Conservation (phyloP, 1,140 invertebrate genomes). For the Liolophura sinensis region DNA sequence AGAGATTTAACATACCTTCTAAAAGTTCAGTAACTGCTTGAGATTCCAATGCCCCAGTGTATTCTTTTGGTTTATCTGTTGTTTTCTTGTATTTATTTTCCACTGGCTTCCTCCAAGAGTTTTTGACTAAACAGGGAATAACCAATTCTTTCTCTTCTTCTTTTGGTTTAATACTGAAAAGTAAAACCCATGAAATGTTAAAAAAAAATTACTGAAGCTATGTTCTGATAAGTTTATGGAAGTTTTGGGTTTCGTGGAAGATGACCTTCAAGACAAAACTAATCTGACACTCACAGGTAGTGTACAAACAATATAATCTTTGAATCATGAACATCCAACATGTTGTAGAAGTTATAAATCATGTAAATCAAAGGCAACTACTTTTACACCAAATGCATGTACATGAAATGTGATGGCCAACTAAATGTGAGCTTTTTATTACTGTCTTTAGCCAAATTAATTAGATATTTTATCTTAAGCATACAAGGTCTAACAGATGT, state of each 20-base stretch:
- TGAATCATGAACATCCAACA: not conserved
- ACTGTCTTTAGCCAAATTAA: too few species aligned
- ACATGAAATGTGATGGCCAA: too few species aligned
- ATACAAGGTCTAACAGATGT: too few species aligned
- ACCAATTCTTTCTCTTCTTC: conserved; percentile 52
- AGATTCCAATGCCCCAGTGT: conserved; percentile 32
- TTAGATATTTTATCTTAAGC: too few species aligned
- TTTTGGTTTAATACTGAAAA: conserved; percentile 39
- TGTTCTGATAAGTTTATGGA: conserved; percentile 5
- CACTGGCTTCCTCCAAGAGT: conserved; percentile 31
- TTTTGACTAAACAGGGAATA: conserved; percentile 59
- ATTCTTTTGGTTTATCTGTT: conserved; percentile 15
- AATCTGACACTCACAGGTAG: not conserved
- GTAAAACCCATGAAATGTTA: conserved; percentile 2
- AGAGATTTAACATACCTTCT: conserved; percentile 21
- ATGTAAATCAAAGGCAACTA: too few species aligned
- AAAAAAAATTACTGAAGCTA: conserved; percentile 15
- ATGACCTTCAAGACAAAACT: not conserved
- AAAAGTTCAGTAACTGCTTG: conserved; percentile 56
- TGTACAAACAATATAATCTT: not conserved
- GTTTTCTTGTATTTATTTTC: conserved; percentile 13
- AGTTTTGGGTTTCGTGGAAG: not conserved
- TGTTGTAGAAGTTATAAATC: not conserved
- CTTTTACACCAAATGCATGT: too few species aligned
- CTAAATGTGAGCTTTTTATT: too few species aligned